Conservation (phyloP, 1,140 invertebrate species). For the Macrobrachium nipponense region DNA sequence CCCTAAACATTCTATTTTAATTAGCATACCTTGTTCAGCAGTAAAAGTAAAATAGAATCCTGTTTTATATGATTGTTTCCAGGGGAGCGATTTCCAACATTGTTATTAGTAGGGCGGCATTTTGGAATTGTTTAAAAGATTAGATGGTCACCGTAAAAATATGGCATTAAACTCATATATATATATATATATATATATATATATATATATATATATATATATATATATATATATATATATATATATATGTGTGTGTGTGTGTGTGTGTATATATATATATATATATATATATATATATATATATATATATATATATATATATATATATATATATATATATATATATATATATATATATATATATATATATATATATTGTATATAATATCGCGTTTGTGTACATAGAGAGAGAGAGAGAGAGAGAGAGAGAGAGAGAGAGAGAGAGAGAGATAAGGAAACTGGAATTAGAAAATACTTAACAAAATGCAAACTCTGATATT, state of each 20-base stretch:
- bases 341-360: slow-evolving; percentile 19
- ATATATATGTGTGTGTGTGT: slow-evolving; percentile 24
- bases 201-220: slow-evolving; percentile 17
- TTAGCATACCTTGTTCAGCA: no score
- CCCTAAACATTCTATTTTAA: no score
- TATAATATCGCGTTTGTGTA: background rate
- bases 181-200: slow-evolving; percentile 20
- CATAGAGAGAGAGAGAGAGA: no score
- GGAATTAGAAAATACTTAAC: no score
- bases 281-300: slow-evolving; percentile 24
- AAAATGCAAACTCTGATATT: no score
- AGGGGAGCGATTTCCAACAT: no score
- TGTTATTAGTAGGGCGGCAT: no score
- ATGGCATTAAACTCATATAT: background rate
- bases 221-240: slow-evolving; percentile 24
- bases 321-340: slow-evolving; percentile 16
- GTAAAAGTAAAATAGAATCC: background rate
- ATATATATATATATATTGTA: slow-evolving; percentile 15
- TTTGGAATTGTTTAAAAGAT: no score
- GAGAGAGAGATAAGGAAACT: no score
- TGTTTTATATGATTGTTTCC: no score
- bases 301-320: slow-evolving; percentile 14
- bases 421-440: no score
- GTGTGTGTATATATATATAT: slow-evolving; percentile 24
- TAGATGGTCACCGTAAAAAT: no score